A percentile compares a stretch with the other conserved stretches of the same genome.
Conservation (phyloP, 2,113 vertebrate genomes). For the Arizona elegans region DNA sequence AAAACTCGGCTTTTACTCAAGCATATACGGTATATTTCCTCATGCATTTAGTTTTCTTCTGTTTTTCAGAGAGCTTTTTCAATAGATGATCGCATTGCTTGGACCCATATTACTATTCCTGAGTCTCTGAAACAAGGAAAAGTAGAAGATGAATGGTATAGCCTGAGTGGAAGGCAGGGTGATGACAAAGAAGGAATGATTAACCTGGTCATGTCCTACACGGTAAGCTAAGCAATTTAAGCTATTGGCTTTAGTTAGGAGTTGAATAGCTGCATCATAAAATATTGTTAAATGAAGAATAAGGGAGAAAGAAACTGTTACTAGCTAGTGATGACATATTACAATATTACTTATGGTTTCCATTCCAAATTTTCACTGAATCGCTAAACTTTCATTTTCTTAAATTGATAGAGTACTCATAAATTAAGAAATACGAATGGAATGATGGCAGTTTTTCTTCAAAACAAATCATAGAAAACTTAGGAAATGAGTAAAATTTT, state of each 20-base stretch:
- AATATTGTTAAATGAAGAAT: background rate
- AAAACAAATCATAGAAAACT: background rate
- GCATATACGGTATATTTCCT: background rate
- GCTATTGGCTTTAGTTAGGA: background rate
- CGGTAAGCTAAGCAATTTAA: slow-evolving; percentile 74
- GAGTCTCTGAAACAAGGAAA: slow-evolving; percentile 86
- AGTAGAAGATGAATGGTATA: slow-evolving; percentile 93
- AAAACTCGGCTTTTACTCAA: no score
- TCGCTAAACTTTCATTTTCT: background rate
- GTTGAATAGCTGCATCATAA: background rate
- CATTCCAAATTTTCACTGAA: background rate
- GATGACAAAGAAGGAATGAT: slow-evolving; percentile 99
- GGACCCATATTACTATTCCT: slow-evolving; percentile 92
- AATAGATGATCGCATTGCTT: slow-evolving; percentile 97
- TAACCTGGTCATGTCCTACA: slow-evolving; percentile 93
- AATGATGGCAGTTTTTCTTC: background rate
- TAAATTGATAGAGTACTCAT: background rate
- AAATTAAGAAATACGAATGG: background rate
- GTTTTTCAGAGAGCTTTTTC: slow-evolving; percentile 88
- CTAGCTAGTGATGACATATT: background rate
- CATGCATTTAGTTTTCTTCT: background rate
- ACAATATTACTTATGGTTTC: background rate
- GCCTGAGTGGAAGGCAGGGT: slow-evolving; percentile 91
- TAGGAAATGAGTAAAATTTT: background rate
- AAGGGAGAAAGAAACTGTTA: background rate